phyloP scores from a whole-genome alignment of 2,888 invertebrate species.

The Labia minor region DNA sequence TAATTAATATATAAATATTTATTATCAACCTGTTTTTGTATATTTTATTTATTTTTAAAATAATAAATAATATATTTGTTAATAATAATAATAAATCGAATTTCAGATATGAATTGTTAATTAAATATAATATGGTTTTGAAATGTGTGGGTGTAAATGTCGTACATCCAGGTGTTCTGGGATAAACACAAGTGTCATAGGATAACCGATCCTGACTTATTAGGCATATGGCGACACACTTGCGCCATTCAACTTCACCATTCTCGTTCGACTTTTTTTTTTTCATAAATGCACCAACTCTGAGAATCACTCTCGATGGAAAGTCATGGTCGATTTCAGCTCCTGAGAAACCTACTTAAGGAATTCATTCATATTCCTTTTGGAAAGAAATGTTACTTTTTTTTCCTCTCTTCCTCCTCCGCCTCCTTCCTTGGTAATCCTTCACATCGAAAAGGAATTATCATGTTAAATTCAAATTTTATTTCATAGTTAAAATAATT shows the following conservation, averaged over 20 bases:
- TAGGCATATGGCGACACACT: conserved; percentile 8
- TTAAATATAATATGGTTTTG: too few relatives aligned
- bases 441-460: too few relatives aligned
- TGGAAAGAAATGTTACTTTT: neutral
- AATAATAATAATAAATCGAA: too few relatives aligned
- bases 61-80: too few relatives aligned
- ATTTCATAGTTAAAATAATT: too few relatives aligned
- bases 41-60: too few relatives aligned
- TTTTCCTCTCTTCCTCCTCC: neutral
- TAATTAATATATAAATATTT: too few relatives aligned
- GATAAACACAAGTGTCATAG: neutral
- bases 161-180: neutral
- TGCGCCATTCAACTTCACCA: neutral
- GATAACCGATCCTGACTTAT: neutral
- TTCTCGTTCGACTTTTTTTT: neutral
- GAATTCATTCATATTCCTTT: neutral
- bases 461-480: too few relatives aligned
- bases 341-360: neutral
- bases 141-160: too few relatives aligned
- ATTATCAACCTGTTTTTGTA: too few relatives aligned
- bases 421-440: too few relatives aligned
- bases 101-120: too few relatives aligned
- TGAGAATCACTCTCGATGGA: conserved; percentile 13
- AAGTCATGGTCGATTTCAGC: conserved; percentile 4
- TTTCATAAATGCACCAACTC: neutral